Base-by-base conservation (phyloP, 2,113 vertebrate genomes). In the Mirza zaza region DNA sequence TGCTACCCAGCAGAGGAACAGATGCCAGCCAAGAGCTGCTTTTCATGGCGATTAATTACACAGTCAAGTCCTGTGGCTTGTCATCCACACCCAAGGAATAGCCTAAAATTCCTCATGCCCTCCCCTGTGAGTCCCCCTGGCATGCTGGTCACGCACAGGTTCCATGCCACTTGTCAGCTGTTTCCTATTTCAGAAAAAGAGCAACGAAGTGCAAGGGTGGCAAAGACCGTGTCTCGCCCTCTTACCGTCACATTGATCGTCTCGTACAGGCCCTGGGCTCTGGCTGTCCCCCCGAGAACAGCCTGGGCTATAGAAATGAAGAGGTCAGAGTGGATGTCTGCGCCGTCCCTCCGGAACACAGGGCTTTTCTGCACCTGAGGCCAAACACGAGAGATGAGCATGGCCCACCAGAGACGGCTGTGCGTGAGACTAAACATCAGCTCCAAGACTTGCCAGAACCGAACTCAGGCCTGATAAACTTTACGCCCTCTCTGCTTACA, bases 301-400 rank as follows among this genome's bases (percentile, higher is more conserved):
- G 99, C 99, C 98, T 99, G 99, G 34, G 99, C 99, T 97, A 99
- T 94, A 0, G 99, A 99, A 94, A 99, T 97, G 2, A 96, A 97
- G 79, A 99, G 98, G 87, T 99, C 99, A 0, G 99, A 99, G 96
- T 99, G 99, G 98, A 99, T 98, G 84, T 99, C 99, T n/a, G 99
- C 99, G 0, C 99, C 99, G 0, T 99, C 99, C 90, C 99, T 99
- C 98, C 99, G 98, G 98, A 99, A 99, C 94, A 99, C 97, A 0
- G 99, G 98, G 97, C 99, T 99, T 95, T 99, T 99, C 95, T 99
- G 99, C 93, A 99, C 99, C 99, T 99, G 96, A 71, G 83, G 93
- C 39, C 77, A 98, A 67, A 68, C 14, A 93, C 1, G 1, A 42
- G 48, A 81, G 67, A 81, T 67, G 20, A 7, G 27, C 39, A 42